phyloP scores from a whole-genome alignment of 2,797 vertebrate genomes.

The Cercopithecus hamlyni region DNA sequence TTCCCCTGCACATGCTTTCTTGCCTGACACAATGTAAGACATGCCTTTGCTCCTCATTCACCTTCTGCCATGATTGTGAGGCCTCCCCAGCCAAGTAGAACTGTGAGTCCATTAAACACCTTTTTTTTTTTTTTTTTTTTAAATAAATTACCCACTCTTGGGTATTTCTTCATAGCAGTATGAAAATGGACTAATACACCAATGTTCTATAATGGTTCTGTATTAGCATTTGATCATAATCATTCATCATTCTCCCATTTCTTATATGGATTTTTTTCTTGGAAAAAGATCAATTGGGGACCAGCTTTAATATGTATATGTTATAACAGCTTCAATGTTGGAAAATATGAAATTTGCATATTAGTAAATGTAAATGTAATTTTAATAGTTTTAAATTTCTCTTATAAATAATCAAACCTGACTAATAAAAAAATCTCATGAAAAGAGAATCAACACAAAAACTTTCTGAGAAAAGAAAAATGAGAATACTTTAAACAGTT shows the following conservation, averaged over 20 bases:
- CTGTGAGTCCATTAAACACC: too few species aligned
- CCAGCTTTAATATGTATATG: background rate
- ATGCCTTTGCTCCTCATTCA: too few species aligned
- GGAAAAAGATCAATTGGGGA: background rate
- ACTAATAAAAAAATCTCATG: background rate
- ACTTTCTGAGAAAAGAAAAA: background rate
- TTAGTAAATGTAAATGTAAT: background rate
- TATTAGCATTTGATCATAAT: slow-evolving; percentile 36
- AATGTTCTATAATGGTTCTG: background rate
- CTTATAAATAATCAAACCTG: background rate
- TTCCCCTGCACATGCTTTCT: too few species aligned
- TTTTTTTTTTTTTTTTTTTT: too few species aligned
- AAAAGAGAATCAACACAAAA: background rate
- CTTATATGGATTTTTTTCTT: background rate
- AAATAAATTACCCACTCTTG: too few species aligned
- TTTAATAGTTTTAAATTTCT: background rate
- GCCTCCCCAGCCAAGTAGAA: too few species aligned
- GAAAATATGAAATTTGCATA: background rate
- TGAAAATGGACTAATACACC: too few species aligned
- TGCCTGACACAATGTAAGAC: too few species aligned
- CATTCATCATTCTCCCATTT: background rate
- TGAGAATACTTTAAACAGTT: background rate
- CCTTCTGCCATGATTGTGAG: too few species aligned
- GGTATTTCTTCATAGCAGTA: too few species aligned
- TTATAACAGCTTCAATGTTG: background rate